Base-by-base conservation (phyloP, 2,888 invertebrate genomes). In the Plebejus argus region DNA sequence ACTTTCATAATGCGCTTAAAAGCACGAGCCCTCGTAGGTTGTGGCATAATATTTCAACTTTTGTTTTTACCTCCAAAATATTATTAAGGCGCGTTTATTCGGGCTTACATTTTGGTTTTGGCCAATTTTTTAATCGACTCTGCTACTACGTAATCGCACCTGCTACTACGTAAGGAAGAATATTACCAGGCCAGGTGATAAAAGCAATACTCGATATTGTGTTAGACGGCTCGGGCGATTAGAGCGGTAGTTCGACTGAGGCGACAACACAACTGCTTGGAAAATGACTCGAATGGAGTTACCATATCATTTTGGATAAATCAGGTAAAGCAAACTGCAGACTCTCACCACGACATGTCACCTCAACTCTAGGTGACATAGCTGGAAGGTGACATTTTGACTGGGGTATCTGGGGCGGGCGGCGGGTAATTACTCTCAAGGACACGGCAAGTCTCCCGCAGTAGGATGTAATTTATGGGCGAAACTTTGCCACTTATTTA, bases 371-470 rank as follows among this genome's bases (percentile, higher is more conserved):
- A 15, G 4, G 66, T 28, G 28, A 28, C 66, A 28, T 66, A 12
- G 61, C 28, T 5, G 28, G 23, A 20, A 66, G 66, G 66, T 66
- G 66, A 66, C 66, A 66, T 66, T 12, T 12, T 12, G 23, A 12
- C 12, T 61, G 0, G 23, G 2, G 58, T 23, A 18, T 1, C 39
- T 39, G 53, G 61, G 70, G 72, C 70, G 75, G 33, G 33, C 28
- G 53, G 39, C 53, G 35, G 85, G 85, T 89, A 88, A 91, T 90
- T 88, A 90, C 85, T 84, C 79, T 77, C 77, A 76, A 79, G 80
- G 81, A 76, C 76, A 77, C 78, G 77, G 33, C 76, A 76, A 78
- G 70, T 80, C 78, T 77, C 72, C 71, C 78, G 35, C 70, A 61
- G 76, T 61, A 61, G 18, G 78, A 49, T 79, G 76, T 78, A 80